A percentile compares a stretch with the other conserved stretches of the same genome.
These are phyloP conservation scores for Actinostola sp. DNA, from an alignment of 92 coral and sea anemone species.

Conservation along the genomic window DNA sequence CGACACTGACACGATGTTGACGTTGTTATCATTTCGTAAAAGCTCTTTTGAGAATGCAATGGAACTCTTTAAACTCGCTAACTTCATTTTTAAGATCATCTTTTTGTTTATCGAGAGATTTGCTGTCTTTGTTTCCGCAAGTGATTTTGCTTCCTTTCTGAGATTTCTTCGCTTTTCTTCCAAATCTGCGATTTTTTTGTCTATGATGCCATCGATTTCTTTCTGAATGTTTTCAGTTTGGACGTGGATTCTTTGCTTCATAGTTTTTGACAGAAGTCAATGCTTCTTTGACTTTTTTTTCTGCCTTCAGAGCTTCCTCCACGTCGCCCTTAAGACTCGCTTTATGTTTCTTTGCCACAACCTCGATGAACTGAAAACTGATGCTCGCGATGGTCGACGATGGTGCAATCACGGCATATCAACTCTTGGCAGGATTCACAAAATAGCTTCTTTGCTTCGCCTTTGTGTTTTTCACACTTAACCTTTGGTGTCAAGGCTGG, in stretches of 20 bases:
- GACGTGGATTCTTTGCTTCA: conserved; percentile 25
- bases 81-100: conserved; percentile 36
- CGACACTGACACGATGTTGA: conserved; percentile 37
- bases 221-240: conserved; percentile 2
- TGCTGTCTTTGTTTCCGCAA: conserved; percentile 29
- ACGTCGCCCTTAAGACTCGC: conserved; percentile 19
- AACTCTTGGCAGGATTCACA: conserved; percentile 66
- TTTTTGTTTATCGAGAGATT: conserved; percentile 43
- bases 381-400: conserved; percentile 66
- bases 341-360: conserved; percentile 30
- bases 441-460: conserved; percentile 57
- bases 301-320: conserved; percentile 32
- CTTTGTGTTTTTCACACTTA: conserved; percentile 59
- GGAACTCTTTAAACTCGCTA: conserved; percentile 42
- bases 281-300: conserved; percentile 16
- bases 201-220: conserved; percentile 19
- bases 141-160: background rate
- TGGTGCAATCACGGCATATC: conserved; percentile 68
- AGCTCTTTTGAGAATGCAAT: conserved; percentile 57
- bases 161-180: conserved; percentile 13
- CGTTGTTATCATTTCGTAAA: conserved; percentile 49
- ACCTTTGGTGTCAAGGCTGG: conserved; percentile 33
- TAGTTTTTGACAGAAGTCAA: conserved; percentile 11
- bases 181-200: conserved; percentile 13
- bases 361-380: conserved; percentile 45